phyloP scores from a whole-genome alignment of 2,113 vertebrate genomes.

The Varanus komodoensis region DNA sequence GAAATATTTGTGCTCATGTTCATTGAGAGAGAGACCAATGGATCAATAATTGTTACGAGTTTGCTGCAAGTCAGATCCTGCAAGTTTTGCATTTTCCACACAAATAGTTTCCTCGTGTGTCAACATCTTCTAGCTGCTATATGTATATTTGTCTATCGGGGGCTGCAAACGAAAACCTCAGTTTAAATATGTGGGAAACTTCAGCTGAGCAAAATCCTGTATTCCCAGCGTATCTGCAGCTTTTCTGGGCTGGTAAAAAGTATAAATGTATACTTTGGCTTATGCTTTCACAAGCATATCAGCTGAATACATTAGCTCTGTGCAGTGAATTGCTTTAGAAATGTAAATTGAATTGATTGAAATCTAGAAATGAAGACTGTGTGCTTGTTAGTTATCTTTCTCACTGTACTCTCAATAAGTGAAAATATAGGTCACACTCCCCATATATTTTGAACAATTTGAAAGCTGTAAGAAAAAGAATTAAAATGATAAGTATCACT shows the following conservation, averaged over 20 bases:
- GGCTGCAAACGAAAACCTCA: accelerated
- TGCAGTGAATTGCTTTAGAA: conserved; percentile 47
- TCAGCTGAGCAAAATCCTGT: accelerated
- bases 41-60: not conserved
- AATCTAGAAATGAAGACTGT: conserved; percentile 38
- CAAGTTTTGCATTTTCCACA: not conserved
- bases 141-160: not conserved
- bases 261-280: conserved; percentile 22
- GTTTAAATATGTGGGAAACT: accelerated
- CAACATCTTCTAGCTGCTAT: not conserved
- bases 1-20: not conserved
- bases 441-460: not conserved
- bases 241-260: conserved; percentile 19
- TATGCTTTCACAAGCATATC: conserved; percentile 14
- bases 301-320: conserved; percentile 33
- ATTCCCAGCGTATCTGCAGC: conserved; percentile 24
- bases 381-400: conserved; percentile 40
- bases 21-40: no score
- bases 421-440: not conserved
- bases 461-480: not conserved
- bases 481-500: not conserved
- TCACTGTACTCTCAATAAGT: conserved; percentile 2
- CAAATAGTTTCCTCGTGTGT: not conserved
- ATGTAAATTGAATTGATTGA: conserved; percentile 49
- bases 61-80: not conserved